phyloP scores from a whole-genome alignment of 2,888 invertebrate genomes.

The Synergus umbraculus region DNA sequence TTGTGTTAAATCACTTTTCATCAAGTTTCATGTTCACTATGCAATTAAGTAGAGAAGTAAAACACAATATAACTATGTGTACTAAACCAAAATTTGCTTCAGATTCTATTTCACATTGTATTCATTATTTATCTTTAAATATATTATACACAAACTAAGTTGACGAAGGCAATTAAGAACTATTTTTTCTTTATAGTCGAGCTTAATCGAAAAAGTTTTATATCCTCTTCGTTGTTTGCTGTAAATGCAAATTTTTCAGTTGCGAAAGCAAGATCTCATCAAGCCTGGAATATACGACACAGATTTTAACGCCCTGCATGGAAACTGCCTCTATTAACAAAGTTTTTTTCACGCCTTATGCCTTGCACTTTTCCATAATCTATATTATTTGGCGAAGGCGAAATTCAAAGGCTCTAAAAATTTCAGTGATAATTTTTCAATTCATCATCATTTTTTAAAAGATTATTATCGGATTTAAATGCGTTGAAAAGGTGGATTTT shows the following conservation, averaged over 20 bases:
- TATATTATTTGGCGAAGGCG: not conserved
- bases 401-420: not conserved
- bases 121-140: constrained; percentile 2
- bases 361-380: not conserved
- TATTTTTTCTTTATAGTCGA: not conserved
- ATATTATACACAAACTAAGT: not conserved
- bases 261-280: constrained; percentile 38
- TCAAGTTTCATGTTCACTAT: constrained; percentile 29
- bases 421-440: not conserved
- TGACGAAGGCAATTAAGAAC: constrained; percentile 4
- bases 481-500: not conserved
- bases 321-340: constrained; percentile 17
- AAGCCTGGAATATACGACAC: constrained; percentile 18
- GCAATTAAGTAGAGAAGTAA: constrained; percentile 16
- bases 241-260: constrained; percentile 33
- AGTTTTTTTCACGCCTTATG: not conserved
- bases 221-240: constrained; percentile 29
- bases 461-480: not conserved
- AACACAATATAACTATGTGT: not conserved
- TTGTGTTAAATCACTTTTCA: constrained; percentile 38
- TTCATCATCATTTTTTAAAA: not conserved
- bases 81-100: constrained; percentile 12
- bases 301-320: constrained; percentile 24
- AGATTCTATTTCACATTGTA: not conserved
- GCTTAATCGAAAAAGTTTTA: constrained; percentile 39